Evolutionary conservation across 1,140 invertebrate genomes (phyloP).

Genomic region (Euwallacea fornicatus): DNA sequence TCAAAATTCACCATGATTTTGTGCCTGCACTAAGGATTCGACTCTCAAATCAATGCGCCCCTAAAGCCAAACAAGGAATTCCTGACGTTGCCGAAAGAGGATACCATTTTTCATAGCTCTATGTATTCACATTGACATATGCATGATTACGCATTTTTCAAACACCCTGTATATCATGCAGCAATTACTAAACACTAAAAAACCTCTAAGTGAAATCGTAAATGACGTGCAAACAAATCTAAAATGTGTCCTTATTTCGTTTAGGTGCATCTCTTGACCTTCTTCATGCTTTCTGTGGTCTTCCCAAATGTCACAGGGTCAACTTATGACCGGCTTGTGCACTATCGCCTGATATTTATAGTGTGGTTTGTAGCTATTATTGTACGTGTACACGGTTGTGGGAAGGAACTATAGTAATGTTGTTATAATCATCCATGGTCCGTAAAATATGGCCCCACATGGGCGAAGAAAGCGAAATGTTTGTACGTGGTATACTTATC

Average conservation of each 20-base stretch:
- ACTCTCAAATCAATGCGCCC: too few relatives aligned
- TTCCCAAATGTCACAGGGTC: constrained; percentile 32
- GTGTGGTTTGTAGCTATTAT: constrained; percentile 18
- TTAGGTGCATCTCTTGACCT: constrained; percentile 26
- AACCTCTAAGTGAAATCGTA: too few relatives aligned
- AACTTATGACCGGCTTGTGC: constrained; percentile 26
- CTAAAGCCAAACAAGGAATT: too few relatives aligned
- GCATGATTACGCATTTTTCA: too few relatives aligned
- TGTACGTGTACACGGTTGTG: constrained; percentile 14
- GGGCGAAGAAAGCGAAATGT: background rate
- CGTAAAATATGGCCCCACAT: too few relatives aligned
- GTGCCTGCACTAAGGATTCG: too few relatives aligned
- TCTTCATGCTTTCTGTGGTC: constrained; percentile 22
- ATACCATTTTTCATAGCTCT: too few relatives aligned
- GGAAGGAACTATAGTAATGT: constrained; percentile 13
- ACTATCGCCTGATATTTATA: constrained; percentile 21
- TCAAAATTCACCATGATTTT: too few relatives aligned
- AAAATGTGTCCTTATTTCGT: constrained; percentile 20
- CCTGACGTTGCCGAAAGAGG: too few relatives aligned
- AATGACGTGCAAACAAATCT: background rate
- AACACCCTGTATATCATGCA: too few relatives aligned
- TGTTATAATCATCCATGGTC: background rate
- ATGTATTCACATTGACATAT: too few relatives aligned
- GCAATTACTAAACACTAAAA: too few relatives aligned
- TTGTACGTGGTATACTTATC: background rate